Evolutionary conservation across 2,888 invertebrate genomes (phyloP), one percentile per base, ranked within the genome.

Genomic region (Cistogaster globosa): DNA sequence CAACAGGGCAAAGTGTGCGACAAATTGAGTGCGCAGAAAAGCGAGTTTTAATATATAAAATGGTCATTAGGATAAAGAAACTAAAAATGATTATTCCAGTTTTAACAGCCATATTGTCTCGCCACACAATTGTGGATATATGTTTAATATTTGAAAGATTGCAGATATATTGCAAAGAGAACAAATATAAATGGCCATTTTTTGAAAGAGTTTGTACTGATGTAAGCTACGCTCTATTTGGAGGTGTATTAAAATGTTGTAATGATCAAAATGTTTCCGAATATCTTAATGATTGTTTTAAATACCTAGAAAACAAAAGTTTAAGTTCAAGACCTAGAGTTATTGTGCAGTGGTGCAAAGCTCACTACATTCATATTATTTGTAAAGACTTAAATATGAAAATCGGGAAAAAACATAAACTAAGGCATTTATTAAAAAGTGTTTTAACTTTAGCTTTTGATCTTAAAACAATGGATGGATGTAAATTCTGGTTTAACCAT

Each of bases 21-120:
- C 55, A 71, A 26, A 55, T 79, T 20, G 20, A 45, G 20, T 55
- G 69, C 14, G 53, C 78, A 14, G 48, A 58, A 36, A 69, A 68
- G 26, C 45, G 57, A 8, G 20, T 62, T 18, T 42, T 71, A 42
- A 53, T 62, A 26, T 62, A 79, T 26, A 65, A 68, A 65, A 38
- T 57, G 3, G 57, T 76, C 6, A 53, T 74, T 69, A 42, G 14
- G 3, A 38, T 53, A 4, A 51, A 51, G 16, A 62, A 53, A 2
- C 11, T 51, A 11, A 72, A 72, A 62, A 60, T 38, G 16, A 22
- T 72, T 62, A 38, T 72, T 62, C 72, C 60, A 20, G 45, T 60
- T 18, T 26, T n/a, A 11, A 53, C 53, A 1, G 32, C 45, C 2
- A 60, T 72, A 48, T 32, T 18, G 7, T 22, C 68, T 9, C 38